phyloP scores from a whole-genome alignment of 2,888 invertebrate species.

The Lymantria dispar region DNA sequence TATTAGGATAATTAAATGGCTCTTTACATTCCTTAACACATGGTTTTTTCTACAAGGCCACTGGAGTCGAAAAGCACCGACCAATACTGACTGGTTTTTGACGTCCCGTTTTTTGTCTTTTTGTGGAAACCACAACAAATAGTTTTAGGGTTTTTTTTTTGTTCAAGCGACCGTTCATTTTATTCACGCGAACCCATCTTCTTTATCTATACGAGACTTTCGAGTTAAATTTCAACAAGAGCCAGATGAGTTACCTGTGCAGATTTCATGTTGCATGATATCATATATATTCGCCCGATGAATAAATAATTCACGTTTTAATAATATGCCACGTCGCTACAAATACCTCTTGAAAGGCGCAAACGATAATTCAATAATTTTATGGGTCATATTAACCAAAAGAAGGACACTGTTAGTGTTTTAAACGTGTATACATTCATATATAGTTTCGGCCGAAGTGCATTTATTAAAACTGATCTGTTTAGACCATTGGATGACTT shows the following conservation, averaged over 20 bases:
- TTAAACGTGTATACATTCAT: constrained; percentile 42
- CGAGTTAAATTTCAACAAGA: constrained; percentile 23
- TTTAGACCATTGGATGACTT: constrained; percentile 41
- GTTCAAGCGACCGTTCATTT: constrained; percentile 62
- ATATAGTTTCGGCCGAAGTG: constrained; percentile 32
- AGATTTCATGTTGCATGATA: background rate
- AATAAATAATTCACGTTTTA: too few species aligned
- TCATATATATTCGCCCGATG: background rate
- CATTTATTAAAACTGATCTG: constrained; percentile 41
- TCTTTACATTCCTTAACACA: constrained; percentile 82
- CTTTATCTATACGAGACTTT: constrained; percentile 28
- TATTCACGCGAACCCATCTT: constrained; percentile 60
- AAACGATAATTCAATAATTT: constrained; percentile 33
- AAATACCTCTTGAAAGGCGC: constrained; percentile 4
- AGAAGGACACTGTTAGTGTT: constrained; percentile 39
- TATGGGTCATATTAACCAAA: constrained; percentile 36
- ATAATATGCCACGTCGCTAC: constrained; percentile 1
- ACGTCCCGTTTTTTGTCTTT: constrained; percentile 69
- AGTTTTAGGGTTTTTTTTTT: constrained; percentile 77
- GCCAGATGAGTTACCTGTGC: constrained; percentile 8
- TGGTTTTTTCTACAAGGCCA: constrained; percentile 75
- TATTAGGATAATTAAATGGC: constrained; percentile 82
- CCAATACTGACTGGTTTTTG: constrained; percentile 80
- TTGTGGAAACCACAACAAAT: constrained; percentile 79
- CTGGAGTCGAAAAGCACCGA: constrained; percentile 74